A percentile compares a stretch with the other conserved stretches of the same genome.
phyloP scores from a whole-genome alignment of 2,797 vertebrate genomes.

The Rhinichthys osculus region DNA sequence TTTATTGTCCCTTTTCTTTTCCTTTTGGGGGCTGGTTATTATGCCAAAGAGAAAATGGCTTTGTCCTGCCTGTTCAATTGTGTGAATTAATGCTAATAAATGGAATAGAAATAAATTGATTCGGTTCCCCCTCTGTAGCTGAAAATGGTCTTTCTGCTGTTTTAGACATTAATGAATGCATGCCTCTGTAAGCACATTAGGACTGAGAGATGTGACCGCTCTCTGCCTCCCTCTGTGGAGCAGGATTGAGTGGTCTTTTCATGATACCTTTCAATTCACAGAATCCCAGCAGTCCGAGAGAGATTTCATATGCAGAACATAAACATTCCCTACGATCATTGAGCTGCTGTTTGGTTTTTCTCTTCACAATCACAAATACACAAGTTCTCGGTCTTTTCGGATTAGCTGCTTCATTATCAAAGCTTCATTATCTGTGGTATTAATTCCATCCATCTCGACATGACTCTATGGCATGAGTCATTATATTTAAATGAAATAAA shows the following conservation, averaged over 20 bases:
- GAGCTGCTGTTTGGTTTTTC: background rate
- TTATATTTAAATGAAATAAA: constrained; percentile 52
- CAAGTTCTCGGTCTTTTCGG: constrained; percentile 14
- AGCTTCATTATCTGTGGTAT: constrained; percentile 40
- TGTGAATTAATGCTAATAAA: constrained; percentile 56
- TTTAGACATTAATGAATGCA: constrained; percentile 57
- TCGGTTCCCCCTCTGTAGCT: constrained; percentile 30
- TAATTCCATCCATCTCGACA: constrained; percentile 46
- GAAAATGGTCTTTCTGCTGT: constrained; percentile 44
- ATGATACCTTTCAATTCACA: constrained; percentile 42
- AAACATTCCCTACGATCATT: no score
- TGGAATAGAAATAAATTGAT: constrained; percentile 42
- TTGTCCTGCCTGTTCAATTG: constrained; percentile 46
- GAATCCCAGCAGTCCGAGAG: constrained; percentile 23
- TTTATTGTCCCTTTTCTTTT: constrained; percentile 18
- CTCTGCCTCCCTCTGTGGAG: constrained; percentile 20
- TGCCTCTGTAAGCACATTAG: constrained; percentile 51
- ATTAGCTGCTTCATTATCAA: constrained; percentile 46
- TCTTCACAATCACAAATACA: constrained; percentile 13
- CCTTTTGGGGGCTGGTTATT: background rate
- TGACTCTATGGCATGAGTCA: constrained; percentile 41
- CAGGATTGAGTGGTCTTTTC: constrained; percentile 34
- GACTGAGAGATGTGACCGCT: constrained; percentile 27
- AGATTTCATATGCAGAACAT: constrained; percentile 5
- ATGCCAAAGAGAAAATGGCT: constrained; percentile 43